These are phyloP conservation scores for Ptiloglossa arizonensis DNA, from an alignment of 1,140 invertebrate genomes.

Conservation along the genomic window DNA sequence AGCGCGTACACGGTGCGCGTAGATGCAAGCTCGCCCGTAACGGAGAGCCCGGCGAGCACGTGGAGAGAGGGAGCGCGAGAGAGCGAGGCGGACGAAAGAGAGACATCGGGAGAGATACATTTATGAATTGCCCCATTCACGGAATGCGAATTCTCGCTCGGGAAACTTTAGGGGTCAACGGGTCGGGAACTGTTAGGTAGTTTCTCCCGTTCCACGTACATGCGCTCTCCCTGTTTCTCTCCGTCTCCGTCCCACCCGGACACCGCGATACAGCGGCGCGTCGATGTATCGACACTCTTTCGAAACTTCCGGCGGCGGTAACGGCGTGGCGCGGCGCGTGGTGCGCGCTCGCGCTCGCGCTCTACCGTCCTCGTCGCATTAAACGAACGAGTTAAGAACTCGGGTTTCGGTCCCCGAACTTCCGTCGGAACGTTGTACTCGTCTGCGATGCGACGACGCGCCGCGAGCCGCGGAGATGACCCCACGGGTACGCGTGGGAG, in stretches of 20 bases:
- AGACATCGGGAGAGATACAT: conserved; percentile 62
- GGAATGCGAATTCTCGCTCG: conserved; percentile 67
- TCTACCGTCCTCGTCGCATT: conserved; percentile 17
- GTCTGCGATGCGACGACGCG: too few species aligned
- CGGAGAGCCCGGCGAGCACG: conserved; percentile 38
- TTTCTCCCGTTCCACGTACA: conserved; percentile 51
- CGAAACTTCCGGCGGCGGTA: conserved; percentile 35
- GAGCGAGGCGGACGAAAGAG: conserved; percentile 42
- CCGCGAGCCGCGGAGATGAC: conserved; percentile 31
- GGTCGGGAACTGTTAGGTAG: conserved; percentile 60
- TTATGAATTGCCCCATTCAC: conserved; percentile 67
- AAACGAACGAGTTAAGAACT: conserved; percentile 31
- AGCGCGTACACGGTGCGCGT: too few species aligned
- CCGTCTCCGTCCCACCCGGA: not conserved
- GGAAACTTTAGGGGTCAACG: conserved; percentile 67
- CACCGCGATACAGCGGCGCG: conserved; percentile 18
- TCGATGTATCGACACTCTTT: conserved; percentile 36
- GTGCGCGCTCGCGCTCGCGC: conserved; percentile 1
- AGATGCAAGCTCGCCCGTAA: conserved; percentile 10
- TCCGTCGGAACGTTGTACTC: too few species aligned
- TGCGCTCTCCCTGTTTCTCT: conserved; percentile 31
- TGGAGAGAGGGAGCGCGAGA: conserved; percentile 5
- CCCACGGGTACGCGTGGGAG: conserved; percentile 42
- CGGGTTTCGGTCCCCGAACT: not conserved
- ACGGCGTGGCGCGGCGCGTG: too few species aligned